Evolutionary conservation across 2,113 vertebrate genomes (phyloP), one percentile per base, ranked within the genome.

Genomic region (Nibea coibor): DNA sequence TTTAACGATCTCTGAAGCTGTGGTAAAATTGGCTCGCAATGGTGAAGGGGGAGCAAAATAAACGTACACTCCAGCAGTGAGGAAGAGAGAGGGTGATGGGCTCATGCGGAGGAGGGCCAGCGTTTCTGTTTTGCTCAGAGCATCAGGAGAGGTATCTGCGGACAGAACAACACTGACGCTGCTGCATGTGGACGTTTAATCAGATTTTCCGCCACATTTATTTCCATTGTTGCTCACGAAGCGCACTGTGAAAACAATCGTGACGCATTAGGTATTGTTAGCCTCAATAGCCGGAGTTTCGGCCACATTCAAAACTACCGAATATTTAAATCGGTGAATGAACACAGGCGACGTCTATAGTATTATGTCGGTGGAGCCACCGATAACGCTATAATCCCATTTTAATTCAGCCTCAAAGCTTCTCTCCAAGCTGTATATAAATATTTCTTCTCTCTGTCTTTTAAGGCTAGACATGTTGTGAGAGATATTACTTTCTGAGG

Each of bases 401-500:
- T 81, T 56, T 26, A 74, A 72, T 82, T 82, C 57, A 76, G 47
- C 59, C 43, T 83, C 24, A n/a, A 56, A 81, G 64, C 74, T 75
- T 58, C 61, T 78, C 51, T 80, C 24, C 39, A 65, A 78, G 4
- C n/a, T 28, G 10, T 24, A 14, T 43, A 45, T 50, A 45, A n/a
- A 61, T 66, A 48, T 26, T 10, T 71, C 6, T 63, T 53, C 31
- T 45, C 0, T 45, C 43, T 20, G 73, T 50, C 24, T 72, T 81
- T 86, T 61, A 82, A 66, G 47, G 70, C 16, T 4, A 69, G 51
- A 51, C 75, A 15, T 87, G 74, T 65, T 76, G 72, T 58, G 50
- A 72, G 70, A 82, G 67, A 81, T 74, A 83, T 71, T 57, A 12
- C 39, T 76, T 85, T 47, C 68, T 11, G 71, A 73, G 51, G 82